Evolutionary conservation across 2,797 vertebrate species (phyloP).

Genomic region (Thripadectes ignobilis): DNA sequence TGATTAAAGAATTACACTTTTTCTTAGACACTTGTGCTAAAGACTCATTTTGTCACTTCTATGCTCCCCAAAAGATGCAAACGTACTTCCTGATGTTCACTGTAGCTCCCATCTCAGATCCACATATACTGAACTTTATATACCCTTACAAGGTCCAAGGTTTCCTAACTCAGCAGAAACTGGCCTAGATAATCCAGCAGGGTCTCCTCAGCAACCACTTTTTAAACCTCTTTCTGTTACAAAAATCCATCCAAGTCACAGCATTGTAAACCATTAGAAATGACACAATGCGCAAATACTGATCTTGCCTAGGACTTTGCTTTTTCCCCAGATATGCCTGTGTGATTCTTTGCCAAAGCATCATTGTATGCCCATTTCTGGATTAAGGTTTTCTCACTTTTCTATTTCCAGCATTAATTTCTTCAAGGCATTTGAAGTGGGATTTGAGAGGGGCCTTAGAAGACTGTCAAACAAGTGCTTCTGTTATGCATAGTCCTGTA

Average conservation of each 20-base stretch:
- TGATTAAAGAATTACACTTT: background rate
- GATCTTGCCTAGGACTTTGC: background rate
- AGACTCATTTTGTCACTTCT: background rate
- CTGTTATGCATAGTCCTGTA: background rate
- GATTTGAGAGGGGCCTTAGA: background rate
- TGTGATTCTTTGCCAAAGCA: background rate
- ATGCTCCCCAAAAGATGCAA: background rate
- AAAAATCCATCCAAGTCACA: background rate
- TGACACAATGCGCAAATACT: background rate
- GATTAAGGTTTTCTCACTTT: background rate
- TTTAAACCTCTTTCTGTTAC: constrained; percentile 1
- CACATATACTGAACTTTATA: background rate
- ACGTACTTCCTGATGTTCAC: constrained; percentile 3
- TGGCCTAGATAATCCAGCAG: background rate
- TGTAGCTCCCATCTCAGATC: constrained; percentile 33
- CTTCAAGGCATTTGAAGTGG: background rate
- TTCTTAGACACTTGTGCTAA: background rate
- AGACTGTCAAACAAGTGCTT: background rate
- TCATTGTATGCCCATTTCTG: background rate
- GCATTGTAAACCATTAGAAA: background rate
- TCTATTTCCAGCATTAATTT: background rate
- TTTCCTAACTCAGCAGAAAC: constrained; percentile 30
- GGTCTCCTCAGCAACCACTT: background rate
- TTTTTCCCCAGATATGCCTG: background rate
- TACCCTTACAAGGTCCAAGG: constrained; percentile 4